A percentile compares a stretch with the other conserved stretches of the same genome.
These are phyloP conservation scores for Pseudomyrmex flavicornis DNA, from an alignment of 1,140 invertebrate species.

Conservation along the genomic window DNA sequence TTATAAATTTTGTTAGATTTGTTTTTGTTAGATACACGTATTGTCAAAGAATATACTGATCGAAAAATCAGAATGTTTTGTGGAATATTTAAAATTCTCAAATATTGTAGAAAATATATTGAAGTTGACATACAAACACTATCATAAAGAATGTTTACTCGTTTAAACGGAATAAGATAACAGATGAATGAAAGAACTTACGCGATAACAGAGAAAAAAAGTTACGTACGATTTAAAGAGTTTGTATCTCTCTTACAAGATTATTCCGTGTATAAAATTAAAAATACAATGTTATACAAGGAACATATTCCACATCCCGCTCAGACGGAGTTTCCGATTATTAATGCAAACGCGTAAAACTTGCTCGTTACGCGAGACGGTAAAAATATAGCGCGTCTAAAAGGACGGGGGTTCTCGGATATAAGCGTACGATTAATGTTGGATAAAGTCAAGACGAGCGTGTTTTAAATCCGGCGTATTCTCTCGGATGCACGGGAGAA, in stretches of 20 bases:
- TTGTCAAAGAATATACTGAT: too few relatives aligned
- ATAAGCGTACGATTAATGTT: slow-evolving; percentile 46
- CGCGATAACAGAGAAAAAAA: too few relatives aligned
- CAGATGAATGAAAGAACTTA: too few relatives aligned
- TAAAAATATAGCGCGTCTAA: background rate
- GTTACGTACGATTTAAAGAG: too few relatives aligned
- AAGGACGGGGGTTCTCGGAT: slow-evolving; percentile 11
- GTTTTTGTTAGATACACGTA: too few relatives aligned
- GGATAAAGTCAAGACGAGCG: slow-evolving; percentile 32
- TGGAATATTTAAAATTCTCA: too few relatives aligned
- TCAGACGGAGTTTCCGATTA: background rate
- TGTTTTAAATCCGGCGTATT: slow-evolving; percentile 37
- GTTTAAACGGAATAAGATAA: too few relatives aligned
- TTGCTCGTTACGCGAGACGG: background rate
- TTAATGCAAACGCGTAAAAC: slow-evolving; percentile 40
- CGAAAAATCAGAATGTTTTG: too few relatives aligned
- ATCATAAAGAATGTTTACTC: too few relatives aligned
- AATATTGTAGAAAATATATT: too few relatives aligned
- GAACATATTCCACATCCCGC: background rate
- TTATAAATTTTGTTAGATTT: too few relatives aligned
- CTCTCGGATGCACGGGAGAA: slow-evolving; percentile 23
- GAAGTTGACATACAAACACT: too few relatives aligned
- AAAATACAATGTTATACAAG: background rate
- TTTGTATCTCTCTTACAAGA: background rate
- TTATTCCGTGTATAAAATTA: background rate